Percentiles rank a stretch among this genome's conserved stretches.
Conservation (phyloP, 2,113 vertebrate genomes). For the Cardinalis cardinalis region DNA sequence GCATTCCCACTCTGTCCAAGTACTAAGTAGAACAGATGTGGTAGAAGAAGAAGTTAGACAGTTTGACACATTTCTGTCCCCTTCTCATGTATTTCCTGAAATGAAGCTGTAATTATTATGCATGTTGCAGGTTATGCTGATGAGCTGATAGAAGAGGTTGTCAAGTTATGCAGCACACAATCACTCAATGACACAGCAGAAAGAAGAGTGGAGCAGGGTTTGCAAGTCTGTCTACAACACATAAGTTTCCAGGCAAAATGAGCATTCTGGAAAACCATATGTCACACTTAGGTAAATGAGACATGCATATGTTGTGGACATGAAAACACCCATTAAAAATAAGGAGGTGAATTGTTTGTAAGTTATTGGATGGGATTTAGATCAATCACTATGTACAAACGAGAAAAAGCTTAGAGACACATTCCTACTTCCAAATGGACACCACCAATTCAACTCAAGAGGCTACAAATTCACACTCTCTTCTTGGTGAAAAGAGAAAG, state of each 20-base stretch:
- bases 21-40: conserved; percentile 43
- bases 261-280: not conserved
- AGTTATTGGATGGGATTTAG: not conserved
- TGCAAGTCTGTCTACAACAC: not conserved
- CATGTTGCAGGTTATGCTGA: conserved; percentile 52
- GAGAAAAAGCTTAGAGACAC: not conserved
- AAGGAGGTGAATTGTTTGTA: not conserved
- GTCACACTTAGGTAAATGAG: conserved; percentile 50
- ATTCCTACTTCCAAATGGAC: not conserved
- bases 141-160: conserved; percentile 53
- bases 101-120: conserved; percentile 51
- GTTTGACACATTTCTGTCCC: conserved; percentile 30
- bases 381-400: not conserved
- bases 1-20: not conserved
- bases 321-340: conserved; percentile 1
- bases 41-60: not conserved
- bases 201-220: not conserved
- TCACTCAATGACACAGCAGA: conserved; percentile 43
- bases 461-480: not conserved
- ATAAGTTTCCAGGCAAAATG: conserved; percentile 8
- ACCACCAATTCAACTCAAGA: not conserved
- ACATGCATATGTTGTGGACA: conserved; percentile 17
- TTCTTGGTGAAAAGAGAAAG: not conserved
- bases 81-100: conserved; percentile 9
- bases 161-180: conserved; percentile 44